Percentiles rank a stretch among this genome's conserved stretches.
phyloP scores from a whole-genome alignment of 2,888 invertebrate species.

The Exephanes ischioxanthus region DNA sequence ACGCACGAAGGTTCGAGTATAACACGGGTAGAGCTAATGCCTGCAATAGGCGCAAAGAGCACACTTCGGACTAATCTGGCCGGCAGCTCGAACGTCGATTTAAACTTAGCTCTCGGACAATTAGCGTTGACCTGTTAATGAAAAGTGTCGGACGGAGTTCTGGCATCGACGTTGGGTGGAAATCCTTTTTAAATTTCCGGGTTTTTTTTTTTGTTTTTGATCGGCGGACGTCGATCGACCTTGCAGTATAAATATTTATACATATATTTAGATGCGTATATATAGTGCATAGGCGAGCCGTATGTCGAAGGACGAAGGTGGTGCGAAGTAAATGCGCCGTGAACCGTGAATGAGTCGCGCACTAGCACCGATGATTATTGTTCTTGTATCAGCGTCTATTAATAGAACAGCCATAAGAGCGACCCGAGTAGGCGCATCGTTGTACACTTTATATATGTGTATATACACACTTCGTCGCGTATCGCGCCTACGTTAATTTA shows the following conservation, averaged over 20 bases:
- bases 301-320: constrained; percentile 64
- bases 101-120: constrained; percentile 68
- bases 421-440: constrained; percentile 22
- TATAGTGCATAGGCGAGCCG: constrained; percentile 14
- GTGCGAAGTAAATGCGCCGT: constrained; percentile 61
- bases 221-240: constrained; percentile 13
- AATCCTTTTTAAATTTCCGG: constrained; percentile 30
- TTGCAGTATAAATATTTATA: neutral
- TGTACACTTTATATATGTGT: constrained; percentile 8
- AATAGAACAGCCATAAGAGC: constrained; percentile 60
- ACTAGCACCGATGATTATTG: constrained; percentile 62
- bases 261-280: neutral
- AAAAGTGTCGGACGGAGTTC: constrained; percentile 16
- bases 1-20: constrained; percentile 16
- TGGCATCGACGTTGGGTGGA: constrained; percentile 16
- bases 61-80: constrained; percentile 40
- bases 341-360: constrained; percentile 63
- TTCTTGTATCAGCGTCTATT: constrained; percentile 67
- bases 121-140: constrained; percentile 64
- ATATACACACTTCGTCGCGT: neutral
- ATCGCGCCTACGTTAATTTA: constrained; percentile 38
- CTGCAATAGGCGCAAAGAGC: constrained; percentile 3
- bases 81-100: constrained; percentile 44
- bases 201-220: neutral
- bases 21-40: neutral